These are phyloP conservation scores for Ibycter americanus DNA, from an alignment of 2,797 vertebrate genomes.

Conservation along the genomic window DNA sequence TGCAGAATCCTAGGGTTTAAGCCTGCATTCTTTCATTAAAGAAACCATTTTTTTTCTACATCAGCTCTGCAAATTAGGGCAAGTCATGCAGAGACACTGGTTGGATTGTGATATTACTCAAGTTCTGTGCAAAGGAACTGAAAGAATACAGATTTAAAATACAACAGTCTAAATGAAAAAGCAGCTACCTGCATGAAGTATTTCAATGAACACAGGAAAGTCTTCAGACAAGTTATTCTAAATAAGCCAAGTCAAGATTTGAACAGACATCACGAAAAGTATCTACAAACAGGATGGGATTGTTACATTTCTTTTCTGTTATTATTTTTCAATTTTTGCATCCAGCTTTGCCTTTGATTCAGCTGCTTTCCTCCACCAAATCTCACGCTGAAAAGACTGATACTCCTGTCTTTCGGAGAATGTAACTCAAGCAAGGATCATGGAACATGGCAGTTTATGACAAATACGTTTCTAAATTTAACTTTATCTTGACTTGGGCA, in stretches of 20 bases:
- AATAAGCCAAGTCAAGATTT: neutral
- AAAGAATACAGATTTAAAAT: neutral
- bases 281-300: neutral
- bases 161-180: neutral
- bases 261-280: neutral
- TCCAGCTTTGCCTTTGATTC: neutral
- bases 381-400: neutral
- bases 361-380: neutral
- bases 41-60: neutral
- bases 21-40: neutral
- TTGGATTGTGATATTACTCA: neutral
- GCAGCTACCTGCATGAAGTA: neutral
- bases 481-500: neutral
- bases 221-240: neutral
- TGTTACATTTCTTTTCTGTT: neutral
- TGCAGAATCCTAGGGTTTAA: neutral
- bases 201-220: neutral
- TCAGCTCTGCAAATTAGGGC: slow-evolving; percentile 24
- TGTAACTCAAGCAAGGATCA: neutral
- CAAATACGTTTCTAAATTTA: neutral
- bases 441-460: neutral
- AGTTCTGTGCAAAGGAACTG: neutral
- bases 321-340: neutral
- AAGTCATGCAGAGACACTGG: neutral
- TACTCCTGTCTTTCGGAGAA: neutral